These are phyloP conservation scores for Aricia agestis DNA, from an alignment of 1,140 invertebrate species.

Conservation along the genomic window DNA sequence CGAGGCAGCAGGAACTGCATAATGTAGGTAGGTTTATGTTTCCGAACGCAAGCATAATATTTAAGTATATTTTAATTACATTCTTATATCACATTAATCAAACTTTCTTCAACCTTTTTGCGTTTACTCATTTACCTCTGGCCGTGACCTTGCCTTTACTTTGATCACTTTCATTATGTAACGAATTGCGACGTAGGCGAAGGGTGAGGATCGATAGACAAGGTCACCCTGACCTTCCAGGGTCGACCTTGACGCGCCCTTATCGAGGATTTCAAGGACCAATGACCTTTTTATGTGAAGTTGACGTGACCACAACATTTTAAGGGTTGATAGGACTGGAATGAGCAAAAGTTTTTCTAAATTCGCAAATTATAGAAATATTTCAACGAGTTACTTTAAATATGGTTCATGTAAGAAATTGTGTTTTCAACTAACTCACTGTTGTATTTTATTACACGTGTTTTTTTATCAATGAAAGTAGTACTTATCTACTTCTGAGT, in stretches of 20 bases:
- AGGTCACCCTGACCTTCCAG: conserved; percentile 36
- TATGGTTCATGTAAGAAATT: no score
- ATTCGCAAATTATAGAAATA: no score
- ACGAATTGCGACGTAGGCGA: conserved; percentile 1
- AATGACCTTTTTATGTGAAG: conserved; percentile 22
- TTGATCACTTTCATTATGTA: background rate
- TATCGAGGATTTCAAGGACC: conserved; percentile 27
- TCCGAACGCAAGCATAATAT: no score
- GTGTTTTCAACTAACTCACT: no score
- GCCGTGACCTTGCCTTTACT: background rate
- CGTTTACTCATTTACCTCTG: background rate
- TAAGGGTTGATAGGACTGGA: background rate
- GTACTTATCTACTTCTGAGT: background rate
- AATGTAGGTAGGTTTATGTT: no score
- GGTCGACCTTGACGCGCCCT: conserved; percentile 29
- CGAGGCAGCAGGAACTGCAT: no score
- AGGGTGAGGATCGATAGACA: conserved; percentile 17
- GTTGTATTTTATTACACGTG: no score
- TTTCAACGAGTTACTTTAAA: no score
- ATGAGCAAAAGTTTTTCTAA: background rate
- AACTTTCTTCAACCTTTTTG: no score
- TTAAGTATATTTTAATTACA: no score
- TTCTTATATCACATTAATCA: no score
- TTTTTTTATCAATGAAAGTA: no score
- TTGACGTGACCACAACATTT: conserved; percentile 5